Evolutionary conservation across 2,113 vertebrate genomes (phyloP), one percentile per base, ranked within the genome.

Genomic region (Bubalus kerabau): DNA sequence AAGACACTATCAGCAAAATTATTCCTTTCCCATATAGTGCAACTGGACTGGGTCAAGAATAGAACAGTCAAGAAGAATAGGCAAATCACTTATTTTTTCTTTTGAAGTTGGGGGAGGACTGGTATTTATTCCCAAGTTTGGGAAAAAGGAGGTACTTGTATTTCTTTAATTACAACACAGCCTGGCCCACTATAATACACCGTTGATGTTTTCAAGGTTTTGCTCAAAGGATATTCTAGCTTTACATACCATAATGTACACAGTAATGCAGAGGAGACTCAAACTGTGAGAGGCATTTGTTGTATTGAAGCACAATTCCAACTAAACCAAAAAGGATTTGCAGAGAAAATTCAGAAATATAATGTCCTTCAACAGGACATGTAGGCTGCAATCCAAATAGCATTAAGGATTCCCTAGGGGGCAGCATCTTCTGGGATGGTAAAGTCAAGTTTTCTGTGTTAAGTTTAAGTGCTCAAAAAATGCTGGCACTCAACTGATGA

Each of bases 331-430:
- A 54, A 85, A 91, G 60, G 46, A 88, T n/a, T 32, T 85, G 28
- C 76, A 84, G 48, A 90, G 48, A 46, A 90, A 94, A 43, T 60
- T 96, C 84, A 95, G 57, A 95, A 96, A 91, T 76, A 67, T 6
- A 86, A 78, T 67, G 40, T 48, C 50, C 36, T 50, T 62, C 56
- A 86, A n/a, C 13, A 87, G 30, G 76, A 62, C 46, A 71, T 36
- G 82, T 5, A 90, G 26, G 43, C 36, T 91, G 46, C 6, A 56
- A 91, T 50, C 40, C 74, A 97, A 95, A 90, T 36, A 94, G 54
- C 59, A 76, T 81, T 76, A 93, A 67, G 30, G 78, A 94, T 86
- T 86, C 60, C 71, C 67, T 91, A 30, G 40, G 23, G 52, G n/a
- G 11, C 8, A 91, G 48, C 12, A 92, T 59, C 86, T 92, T 82